Percentiles rank a stretch among this genome's conserved stretches.
Evolutionary conservation across 2,113 vertebrate species (phyloP).

Genomic region (Atlantisia rogersi): DNA sequence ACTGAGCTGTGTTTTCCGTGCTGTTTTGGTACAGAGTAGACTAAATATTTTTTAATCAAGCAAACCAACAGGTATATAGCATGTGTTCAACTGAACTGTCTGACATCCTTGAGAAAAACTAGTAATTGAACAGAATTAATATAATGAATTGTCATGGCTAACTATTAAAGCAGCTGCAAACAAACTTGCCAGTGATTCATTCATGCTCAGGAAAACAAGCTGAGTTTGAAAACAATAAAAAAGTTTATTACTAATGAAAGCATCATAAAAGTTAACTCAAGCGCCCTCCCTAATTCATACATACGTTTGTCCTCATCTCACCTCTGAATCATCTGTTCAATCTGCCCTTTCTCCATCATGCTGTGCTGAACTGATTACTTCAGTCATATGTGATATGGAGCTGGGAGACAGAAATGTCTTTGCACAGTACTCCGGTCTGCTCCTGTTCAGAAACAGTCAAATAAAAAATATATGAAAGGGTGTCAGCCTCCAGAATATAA

Average conservation of each 20-base stretch:
- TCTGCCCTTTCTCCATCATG: not conserved
- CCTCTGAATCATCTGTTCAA: conserved; percentile 20
- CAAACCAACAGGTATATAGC: not conserved
- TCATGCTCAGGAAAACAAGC: not conserved
- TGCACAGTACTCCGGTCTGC: not conserved
- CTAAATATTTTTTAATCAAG: not conserved
- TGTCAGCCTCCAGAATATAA: not conserved
- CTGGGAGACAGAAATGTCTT: not conserved
- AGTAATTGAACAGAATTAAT: not conserved
- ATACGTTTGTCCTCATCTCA: not conserved
- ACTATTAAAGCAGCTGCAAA: not conserved
- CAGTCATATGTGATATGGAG: not conserved
- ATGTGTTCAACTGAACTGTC: not conserved
- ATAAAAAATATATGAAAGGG: not conserved
- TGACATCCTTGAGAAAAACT: not conserved
- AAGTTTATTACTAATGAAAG: not conserved
- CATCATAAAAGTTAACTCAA: not conserved
- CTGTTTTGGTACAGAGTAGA: not conserved
- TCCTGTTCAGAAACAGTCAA: not conserved
- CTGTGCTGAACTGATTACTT: not conserved
- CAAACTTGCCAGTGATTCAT: not conserved
- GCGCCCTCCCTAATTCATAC: not conserved
- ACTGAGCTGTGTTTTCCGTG: not conserved
- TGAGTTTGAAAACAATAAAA: not conserved
- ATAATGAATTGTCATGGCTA: not conserved